Conservation (phyloP, 1,140 invertebrate genomes). For the Epicauta chinensis region DNA sequence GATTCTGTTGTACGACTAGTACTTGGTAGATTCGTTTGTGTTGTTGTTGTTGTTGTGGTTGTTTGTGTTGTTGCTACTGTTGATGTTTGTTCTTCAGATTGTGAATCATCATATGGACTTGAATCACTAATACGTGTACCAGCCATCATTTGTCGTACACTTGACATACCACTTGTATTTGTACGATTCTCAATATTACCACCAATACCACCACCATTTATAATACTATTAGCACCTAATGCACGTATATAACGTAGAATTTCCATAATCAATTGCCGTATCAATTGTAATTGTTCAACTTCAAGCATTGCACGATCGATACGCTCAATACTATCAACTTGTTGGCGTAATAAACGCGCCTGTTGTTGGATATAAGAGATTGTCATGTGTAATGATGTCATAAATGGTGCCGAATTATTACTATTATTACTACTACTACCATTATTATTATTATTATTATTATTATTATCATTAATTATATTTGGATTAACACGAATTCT, state of each 20-base stretch:
- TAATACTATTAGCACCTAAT: too few species aligned
- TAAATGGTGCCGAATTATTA: slow-evolving; percentile 33
- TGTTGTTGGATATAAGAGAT: slow-evolving; percentile 38
- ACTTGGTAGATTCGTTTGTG: slow-evolving; percentile 15
- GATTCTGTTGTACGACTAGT: slow-evolving; percentile 13
- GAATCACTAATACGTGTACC: slow-evolving; percentile 41
- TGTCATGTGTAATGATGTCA: slow-evolving; percentile 36
- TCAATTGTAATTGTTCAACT: slow-evolving; percentile 50
- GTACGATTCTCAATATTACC: too few species aligned
- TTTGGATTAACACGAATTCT: slow-evolving; percentile 27
- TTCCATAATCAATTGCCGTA: slow-evolving; percentile 58
- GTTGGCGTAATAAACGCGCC: slow-evolving; percentile 32
- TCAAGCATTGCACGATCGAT: slow-evolving; percentile 42
- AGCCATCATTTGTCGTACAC: slow-evolving; percentile 42
- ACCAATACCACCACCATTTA: too few species aligned
- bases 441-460: slow-evolving; percentile 9
- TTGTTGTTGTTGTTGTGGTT: not conserved
- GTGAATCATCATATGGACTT: slow-evolving; percentile 31
- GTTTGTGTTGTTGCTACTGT: slow-evolving; percentile 5
- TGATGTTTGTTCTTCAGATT: slow-evolving; percentile 20
- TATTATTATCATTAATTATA: not conserved
- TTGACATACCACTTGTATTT: slow-evolving; percentile 30
- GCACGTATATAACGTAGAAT: slow-evolving; percentile 50
- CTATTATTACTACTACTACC: not conserved
- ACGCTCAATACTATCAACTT: slow-evolving; percentile 38